Percentiles rank a stretch among this genome's conserved stretches.
These are phyloP conservation scores for Candidula unifasciata DNA, from an alignment of 2,888 invertebrate species.

Conservation along the genomic window DNA sequence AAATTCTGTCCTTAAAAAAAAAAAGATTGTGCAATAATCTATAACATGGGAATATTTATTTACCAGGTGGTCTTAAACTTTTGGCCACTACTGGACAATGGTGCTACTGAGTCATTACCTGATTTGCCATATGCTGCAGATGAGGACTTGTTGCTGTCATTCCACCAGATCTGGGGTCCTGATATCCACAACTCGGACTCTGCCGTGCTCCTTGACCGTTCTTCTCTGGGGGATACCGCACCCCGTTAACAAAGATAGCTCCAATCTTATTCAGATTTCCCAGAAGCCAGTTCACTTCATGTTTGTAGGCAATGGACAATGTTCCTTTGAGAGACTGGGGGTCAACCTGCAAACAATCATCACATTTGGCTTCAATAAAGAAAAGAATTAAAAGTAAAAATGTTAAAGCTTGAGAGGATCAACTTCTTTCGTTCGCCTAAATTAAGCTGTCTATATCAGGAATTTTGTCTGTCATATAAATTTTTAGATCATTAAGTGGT, in stretches of 20 bases:
- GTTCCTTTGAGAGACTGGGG: conserved; percentile 76
- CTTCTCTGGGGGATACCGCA: conserved; percentile 61
- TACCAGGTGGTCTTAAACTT: too few species aligned
- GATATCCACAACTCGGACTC: conserved; percentile 28
- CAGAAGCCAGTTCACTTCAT: conserved; percentile 64
- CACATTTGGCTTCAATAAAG: too few species aligned
- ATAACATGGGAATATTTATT: too few species aligned
- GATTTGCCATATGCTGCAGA: conserved; percentile 51
- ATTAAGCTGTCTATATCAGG: too few species aligned
- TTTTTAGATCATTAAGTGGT: too few species aligned
- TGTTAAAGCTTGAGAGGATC: too few species aligned
- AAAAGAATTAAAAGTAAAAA: too few species aligned
- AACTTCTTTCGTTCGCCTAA: too few species aligned
- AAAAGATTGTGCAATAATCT: too few species aligned
- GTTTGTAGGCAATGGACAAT: conserved; percentile 64
- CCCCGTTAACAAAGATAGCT: conserved; percentile 65
- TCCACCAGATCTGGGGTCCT: conserved; percentile 36
- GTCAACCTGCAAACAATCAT: conserved; percentile 56
- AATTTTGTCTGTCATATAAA: too few species aligned
- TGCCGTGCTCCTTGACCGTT: conserved; percentile 29
- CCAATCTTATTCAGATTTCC: conserved; percentile 66
- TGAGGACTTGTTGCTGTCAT: conserved; percentile 48
- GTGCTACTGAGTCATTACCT: conserved; percentile 27
- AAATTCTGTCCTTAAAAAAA: too few species aligned
- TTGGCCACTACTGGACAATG: too few species aligned